phyloP scores from a whole-genome alignment of 2,888 invertebrate species.

The Lycocerus yunnanus region DNA sequence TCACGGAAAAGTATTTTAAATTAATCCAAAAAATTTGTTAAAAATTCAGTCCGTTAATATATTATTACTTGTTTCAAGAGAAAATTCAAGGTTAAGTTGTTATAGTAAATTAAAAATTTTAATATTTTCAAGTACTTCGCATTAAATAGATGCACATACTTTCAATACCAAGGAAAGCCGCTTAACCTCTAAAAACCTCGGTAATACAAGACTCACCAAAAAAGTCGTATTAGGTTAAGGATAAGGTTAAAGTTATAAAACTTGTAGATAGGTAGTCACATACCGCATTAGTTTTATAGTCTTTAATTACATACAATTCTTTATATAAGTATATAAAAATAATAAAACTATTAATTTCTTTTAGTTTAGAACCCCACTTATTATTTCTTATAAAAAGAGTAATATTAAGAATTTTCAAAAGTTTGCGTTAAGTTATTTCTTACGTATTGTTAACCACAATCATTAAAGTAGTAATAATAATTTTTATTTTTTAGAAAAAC shows the following conservation, averaged over 20 bases:
- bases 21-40: not conserved
- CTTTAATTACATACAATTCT: not conserved
- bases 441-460: not conserved
- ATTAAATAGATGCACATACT: not conserved
- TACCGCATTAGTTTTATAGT: not conserved
- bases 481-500: not conserved
- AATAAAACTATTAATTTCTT: not conserved
- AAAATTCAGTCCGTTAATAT: not conserved
- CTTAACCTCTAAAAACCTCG: not conserved
- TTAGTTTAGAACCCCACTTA: not conserved
- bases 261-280: not conserved
- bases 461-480: not conserved
- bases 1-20: not conserved
- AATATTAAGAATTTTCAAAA: not conserved
- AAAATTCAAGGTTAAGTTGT: not conserved
- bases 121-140: not conserved
- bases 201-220: not conserved
- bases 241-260: not conserved
- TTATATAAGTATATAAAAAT: too few species aligned
- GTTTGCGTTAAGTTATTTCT: not conserved
- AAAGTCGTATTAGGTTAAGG: conserved; percentile 2
- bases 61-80: not conserved
- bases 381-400: not conserved
- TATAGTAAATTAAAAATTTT: not conserved
- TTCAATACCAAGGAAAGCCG: not conserved